These are phyloP conservation scores for Kryptopterus vitreolus DNA, from an alignment of 2,797 vertebrate species.

Conservation along the genomic window DNA sequence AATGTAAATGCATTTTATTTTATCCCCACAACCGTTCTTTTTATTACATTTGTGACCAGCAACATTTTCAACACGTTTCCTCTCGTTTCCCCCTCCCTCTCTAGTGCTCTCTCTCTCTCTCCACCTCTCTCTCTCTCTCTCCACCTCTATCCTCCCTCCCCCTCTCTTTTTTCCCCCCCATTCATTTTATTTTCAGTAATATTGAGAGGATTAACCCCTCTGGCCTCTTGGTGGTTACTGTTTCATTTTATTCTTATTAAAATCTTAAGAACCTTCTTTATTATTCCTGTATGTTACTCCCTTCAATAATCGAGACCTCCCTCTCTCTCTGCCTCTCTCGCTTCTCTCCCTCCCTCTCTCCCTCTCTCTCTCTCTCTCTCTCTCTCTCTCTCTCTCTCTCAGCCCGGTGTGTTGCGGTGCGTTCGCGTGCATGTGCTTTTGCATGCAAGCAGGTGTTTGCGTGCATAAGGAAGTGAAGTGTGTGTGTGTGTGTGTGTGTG, in stretches of 20 bases:
- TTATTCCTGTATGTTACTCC: slow-evolving; percentile 89
- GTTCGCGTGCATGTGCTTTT: slow-evolving; percentile 50
- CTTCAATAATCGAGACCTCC: slow-evolving; percentile 77
- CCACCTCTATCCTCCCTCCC: slow-evolving; percentile 73
- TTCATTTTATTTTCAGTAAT: slow-evolving; percentile 92
- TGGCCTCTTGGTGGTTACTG: slow-evolving; percentile 91
- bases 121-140: slow-evolving; percentile 34
- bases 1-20: slow-evolving; percentile 23
- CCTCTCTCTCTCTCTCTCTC: slow-evolving; percentile 62
- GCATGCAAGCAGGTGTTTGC: slow-evolving; percentile 32
- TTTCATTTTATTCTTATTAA: slow-evolving; percentile 99
- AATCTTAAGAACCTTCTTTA: slow-evolving; percentile 98
- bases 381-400: slow-evolving; percentile 61
- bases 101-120: slow-evolving; percentile 56
- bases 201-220: slow-evolving; percentile 98
- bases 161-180: slow-evolving; percentile 74
- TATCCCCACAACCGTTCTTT: slow-evolving; percentile 42
- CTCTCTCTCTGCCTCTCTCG: slow-evolving; percentile 62
- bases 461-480: slow-evolving; percentile 10
- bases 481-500: background rate
- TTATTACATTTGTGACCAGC: slow-evolving; percentile 62
- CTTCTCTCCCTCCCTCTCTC: slow-evolving; percentile 61
- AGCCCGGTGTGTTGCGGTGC: slow-evolving; percentile 63
- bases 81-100: slow-evolving; percentile 42
- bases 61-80: slow-evolving; percentile 31